Evolutionary conservation across 2,797 vertebrate species (phyloP), one percentile per base, ranked within the genome.

Genomic region (Loris lydekkerianus): DNA sequence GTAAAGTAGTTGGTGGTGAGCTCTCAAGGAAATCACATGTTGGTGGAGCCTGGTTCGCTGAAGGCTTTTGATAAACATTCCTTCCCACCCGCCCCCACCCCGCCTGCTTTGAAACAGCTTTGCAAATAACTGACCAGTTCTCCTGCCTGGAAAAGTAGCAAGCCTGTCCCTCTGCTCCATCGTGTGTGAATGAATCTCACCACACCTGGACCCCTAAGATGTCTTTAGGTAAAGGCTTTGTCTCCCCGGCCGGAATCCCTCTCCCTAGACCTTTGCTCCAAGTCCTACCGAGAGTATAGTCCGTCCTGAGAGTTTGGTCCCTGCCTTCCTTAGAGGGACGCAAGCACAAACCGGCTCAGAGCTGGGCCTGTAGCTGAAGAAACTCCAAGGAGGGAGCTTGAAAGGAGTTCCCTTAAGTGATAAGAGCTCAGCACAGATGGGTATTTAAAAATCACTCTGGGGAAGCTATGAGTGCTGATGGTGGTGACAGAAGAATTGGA

Each of bases 361-460:
- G 43, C n/a, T 81, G 40, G 77, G 86, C 60, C 70, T 82, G 58
- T 11, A n/a, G 27, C 81, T 92, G 86, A 60, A 93, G 43, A 83
- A 29, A 87, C 53, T 82, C 88, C 15, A 70, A 17, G 72, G 78
- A 75, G 60, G 73, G 70, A 56, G 70, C 53, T 87, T 21, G 77
- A 63, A 92, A 95, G 78, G 46, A 89, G n/a, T 14, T 27, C 46
- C 72, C 31, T 81, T 60, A 80, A 87, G 40, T 4, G 91, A 95
- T 4, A 80, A 80, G 63, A 73, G 49, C 49, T 69, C 72, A 40
- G 29, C 21, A 37, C 14, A 37, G 86, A 29, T 4, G 46, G 0
- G 10, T 53, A 29, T 93, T 86, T 72, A 86, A 90, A 95, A 89
- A 90, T 89, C 95, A 82, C 58, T 87, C 46, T 70, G 63, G 77